Conservation (phyloP, 2,797 vertebrate species). For the Eospalax fontanierii region DNA sequence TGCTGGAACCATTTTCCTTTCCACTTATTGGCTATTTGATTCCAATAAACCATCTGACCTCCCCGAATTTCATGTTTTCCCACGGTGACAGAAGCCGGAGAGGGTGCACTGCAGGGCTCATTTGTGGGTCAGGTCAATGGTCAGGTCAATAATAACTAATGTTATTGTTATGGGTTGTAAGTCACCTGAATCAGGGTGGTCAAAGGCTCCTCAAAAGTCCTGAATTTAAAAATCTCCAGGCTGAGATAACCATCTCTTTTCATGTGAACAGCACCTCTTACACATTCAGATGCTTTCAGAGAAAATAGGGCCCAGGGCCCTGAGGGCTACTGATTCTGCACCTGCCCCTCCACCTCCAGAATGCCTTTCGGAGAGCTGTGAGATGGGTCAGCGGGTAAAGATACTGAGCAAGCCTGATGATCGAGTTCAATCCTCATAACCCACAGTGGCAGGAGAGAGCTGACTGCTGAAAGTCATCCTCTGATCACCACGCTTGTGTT, state of each 20-base stretch:
- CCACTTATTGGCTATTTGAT: background rate
- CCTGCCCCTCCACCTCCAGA: background rate
- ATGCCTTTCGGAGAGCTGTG: background rate
- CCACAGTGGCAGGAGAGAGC: background rate
- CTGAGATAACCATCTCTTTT: background rate
- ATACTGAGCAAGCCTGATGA: background rate
- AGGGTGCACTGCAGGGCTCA: background rate
- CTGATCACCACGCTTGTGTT: background rate
- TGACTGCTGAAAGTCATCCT: background rate
- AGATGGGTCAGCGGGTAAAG: background rate
- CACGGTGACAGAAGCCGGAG: background rate
- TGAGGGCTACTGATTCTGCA: background rate
- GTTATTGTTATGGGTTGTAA: rapidly evolving
- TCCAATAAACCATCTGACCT: background rate
- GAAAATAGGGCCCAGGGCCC: background rate
- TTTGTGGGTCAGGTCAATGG: rapidly evolving
- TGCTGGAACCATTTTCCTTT: rapidly evolving
- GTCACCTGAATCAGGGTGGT: background rate
- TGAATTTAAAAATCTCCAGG: background rate
- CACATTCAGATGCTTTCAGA: background rate
- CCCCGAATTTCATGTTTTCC: background rate
- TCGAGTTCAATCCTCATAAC: no score
- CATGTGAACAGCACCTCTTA: background rate
- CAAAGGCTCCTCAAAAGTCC: background rate
- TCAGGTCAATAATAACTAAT: no score